Percentiles rank a stretch among this genome's conserved stretches.
Evolutionary conservation across 2,113 vertebrate genomes (phyloP).

Genomic region (Grus americana): DNA sequence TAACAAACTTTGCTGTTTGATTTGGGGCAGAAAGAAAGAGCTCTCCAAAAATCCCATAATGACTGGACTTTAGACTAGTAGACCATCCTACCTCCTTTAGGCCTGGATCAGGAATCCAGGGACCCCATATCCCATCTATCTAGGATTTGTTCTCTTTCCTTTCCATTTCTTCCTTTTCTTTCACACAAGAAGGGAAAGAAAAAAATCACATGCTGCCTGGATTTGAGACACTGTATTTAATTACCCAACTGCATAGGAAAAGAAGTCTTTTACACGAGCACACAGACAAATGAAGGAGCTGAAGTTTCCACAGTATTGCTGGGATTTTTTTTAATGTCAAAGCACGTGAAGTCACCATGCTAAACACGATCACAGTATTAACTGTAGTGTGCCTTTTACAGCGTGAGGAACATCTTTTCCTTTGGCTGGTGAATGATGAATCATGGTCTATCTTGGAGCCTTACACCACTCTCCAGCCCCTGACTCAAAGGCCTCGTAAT

Average conservation of each 20-base stretch:
- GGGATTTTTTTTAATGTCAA: neutral
- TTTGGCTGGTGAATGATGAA: neutral
- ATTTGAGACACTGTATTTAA: neutral
- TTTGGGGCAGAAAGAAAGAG: neutral
- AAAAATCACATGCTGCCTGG: neutral
- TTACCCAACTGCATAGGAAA: neutral
- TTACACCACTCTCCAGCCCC: neutral
- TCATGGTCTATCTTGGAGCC: conserved; percentile 32
- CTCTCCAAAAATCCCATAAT: neutral
- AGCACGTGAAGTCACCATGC: neutral
- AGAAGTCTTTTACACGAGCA: neutral
- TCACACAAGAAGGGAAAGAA: neutral
- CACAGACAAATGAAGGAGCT: neutral
- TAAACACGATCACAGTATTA: neutral
- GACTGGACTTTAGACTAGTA: neutral
- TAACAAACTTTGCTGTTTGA: neutral
- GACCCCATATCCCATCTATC: neutral
- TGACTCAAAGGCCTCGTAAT: conserved; percentile 23
- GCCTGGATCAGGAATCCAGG: neutral
- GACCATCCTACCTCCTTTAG: neutral
- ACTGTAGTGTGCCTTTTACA: neutral
- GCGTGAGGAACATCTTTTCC: fast-evolving
- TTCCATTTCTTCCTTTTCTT: neutral
- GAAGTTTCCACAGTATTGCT: neutral
- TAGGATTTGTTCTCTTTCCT: neutral